Base-by-base conservation (phyloP, 2,888 invertebrate genomes). In the Parnassius orleans region DNA sequence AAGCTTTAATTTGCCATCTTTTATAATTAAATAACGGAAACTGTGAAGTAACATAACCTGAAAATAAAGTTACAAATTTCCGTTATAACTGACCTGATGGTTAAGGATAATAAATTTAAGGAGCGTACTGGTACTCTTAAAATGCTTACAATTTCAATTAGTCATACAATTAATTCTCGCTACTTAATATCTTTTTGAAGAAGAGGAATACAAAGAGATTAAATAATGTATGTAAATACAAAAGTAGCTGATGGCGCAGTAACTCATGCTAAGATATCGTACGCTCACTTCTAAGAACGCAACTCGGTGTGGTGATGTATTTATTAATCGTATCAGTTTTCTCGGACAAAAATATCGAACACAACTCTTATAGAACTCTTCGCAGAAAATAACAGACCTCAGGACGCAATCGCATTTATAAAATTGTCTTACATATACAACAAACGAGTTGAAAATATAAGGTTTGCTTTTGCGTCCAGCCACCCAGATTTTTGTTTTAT, bases 271-370 rank as follows among this genome's bases (percentile, higher is more conserved):
- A 74, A 70, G 73, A 78, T 84, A 83, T 83, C 79, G 74, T 72
- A 64, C 65, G 71, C 74, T 74, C 77, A 77, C 69, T 90, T 90
- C 87, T 86, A 76, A 81, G 90, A 89, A 90, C 77, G 83, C 85
- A 80, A 84, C 81, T 77, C 81, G 79, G 83, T 80, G 83, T 81
- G 79, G 76, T 79, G 79, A 85, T 84, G 81, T 87, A 86, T 88
- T 89, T 89, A 90, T 84, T 84, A 81, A 81, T 79, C 80, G 83
- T 86, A 89, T 90, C 89, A 82, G 73, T 78, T 87, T 86, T 81
- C 82, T 76, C 66, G 69, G 72, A 64, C 47, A 56, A 63, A 60
- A 60, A 60, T 59, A 59, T 63, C 54, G 24, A 56, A 56, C 52
- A 46, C 54, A 51, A 46, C 56, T 24, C 41, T 33, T 60, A 57